phyloP scores from a whole-genome alignment of 2,797 vertebrate genomes.

The Melanitta fusca region DNA sequence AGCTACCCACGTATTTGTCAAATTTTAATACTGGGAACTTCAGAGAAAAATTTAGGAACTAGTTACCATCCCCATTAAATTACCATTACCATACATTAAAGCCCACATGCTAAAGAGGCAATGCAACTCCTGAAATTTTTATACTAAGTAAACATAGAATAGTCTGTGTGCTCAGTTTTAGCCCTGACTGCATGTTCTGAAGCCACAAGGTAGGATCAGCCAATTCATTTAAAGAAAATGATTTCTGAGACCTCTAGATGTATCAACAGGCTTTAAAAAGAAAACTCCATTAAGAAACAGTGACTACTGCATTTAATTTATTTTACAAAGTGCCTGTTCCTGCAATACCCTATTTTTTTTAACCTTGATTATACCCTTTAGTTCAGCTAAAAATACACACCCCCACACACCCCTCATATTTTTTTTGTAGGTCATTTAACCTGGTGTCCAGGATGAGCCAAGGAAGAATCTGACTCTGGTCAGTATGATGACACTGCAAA shows the following conservation, averaged over 20 bases:
- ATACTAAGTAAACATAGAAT: background rate
- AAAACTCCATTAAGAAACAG: background rate
- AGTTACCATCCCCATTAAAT: background rate
- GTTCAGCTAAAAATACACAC: conserved; percentile 80
- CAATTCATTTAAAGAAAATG: background rate
- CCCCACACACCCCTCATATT: conserved; percentile 66
- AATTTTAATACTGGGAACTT: background rate
- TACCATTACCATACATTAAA: background rate
- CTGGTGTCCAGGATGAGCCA: conserved; percentile 76
- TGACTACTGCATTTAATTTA: background rate
- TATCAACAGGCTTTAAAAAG: conserved; percentile 3
- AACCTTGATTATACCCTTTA: conserved; percentile 75
- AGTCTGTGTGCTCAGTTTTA: background rate
- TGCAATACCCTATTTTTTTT: conserved; percentile 59
- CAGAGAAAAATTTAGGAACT: background rate
- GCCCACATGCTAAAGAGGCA: background rate
- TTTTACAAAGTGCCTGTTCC: conserved; percentile 29
- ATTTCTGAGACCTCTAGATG: background rate
- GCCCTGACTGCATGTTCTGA: background rate
- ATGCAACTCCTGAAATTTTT: background rate
- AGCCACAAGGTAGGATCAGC: background rate
- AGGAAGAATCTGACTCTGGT: conserved; percentile 81
- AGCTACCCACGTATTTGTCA: background rate
- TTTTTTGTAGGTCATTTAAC: conserved; percentile 83
- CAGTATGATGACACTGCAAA: conserved; percentile 81